These are phyloP conservation scores for Gnatocerus cornutus DNA, from an alignment of 2,888 invertebrate genomes.

Conservation along the genomic window DNA sequence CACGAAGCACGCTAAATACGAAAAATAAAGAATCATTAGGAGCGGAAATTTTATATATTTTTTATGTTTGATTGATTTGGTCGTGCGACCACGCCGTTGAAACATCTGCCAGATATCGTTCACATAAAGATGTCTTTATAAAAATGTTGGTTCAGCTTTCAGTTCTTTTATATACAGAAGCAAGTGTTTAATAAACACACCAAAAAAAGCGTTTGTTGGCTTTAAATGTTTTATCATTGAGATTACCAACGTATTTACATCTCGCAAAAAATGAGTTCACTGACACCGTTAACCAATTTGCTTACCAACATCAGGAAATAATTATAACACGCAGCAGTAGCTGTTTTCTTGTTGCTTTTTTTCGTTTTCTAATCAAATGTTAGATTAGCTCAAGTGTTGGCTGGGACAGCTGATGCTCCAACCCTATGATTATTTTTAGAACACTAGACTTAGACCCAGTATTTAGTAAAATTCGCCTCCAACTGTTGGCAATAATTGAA, in stretches of 20 bases:
- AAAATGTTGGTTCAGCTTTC: conserved; percentile 59
- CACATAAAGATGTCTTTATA: conserved; percentile 58
- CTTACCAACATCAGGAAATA: conserved; percentile 28
- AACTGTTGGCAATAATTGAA: conserved; percentile 19
- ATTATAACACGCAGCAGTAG: conserved; percentile 13
- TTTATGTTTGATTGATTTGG: conserved; percentile 47
- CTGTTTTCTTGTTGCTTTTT: not conserved
- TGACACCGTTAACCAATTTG: conserved; percentile 36
- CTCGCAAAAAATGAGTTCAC: conserved; percentile 41
- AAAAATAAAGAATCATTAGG: conserved; percentile 8
- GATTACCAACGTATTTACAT: conserved; percentile 39
- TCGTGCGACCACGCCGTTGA: conserved; percentile 34
- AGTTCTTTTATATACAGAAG: conserved; percentile 55
- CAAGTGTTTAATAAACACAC: conserved; percentile 59
- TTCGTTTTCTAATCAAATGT: too few relatives aligned
- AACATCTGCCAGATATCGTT: conserved; percentile 51
- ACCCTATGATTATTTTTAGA: too few relatives aligned
- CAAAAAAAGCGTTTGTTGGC: conserved; percentile 46
- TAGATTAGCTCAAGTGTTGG: too few relatives aligned
- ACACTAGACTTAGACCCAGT: too few relatives aligned
- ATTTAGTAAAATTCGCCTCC: not conserved
- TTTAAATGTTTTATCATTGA: conserved; percentile 42
- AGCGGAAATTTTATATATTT: conserved; percentile 23
- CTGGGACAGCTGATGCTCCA: too few relatives aligned
- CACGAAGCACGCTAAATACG: conserved; percentile 48